Percentiles rank a stretch among this genome's conserved stretches.
These are phyloP conservation scores for Thelaira solivaga DNA, from an alignment of 2,888 invertebrate genomes.

Conservation along the genomic window DNA sequence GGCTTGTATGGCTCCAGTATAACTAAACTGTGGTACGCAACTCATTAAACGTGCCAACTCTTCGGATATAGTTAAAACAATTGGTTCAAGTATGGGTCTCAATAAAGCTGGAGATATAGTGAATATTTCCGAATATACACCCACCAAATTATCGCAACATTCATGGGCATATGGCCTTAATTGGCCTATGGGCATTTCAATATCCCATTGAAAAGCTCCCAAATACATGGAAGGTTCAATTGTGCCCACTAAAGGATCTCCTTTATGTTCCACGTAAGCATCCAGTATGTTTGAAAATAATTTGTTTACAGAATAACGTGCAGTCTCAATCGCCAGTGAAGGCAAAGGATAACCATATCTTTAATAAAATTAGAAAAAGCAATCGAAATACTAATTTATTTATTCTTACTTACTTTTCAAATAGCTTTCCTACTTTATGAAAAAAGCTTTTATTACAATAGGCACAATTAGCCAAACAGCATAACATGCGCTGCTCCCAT, in stretches of 20 bases:
- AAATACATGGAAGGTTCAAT: slow-evolving; percentile 98
- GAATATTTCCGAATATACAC: slow-evolving; percentile 77
- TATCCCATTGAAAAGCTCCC: slow-evolving; percentile 91
- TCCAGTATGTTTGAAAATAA: slow-evolving; percentile 81
- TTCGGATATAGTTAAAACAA: slow-evolving; percentile 94
- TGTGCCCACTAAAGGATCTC: slow-evolving; percentile 95
- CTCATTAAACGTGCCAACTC: slow-evolving; percentile 92
- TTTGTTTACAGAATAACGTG: slow-evolving; percentile 80
- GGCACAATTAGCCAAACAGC: slow-evolving; percentile 92
- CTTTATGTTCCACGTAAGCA: slow-evolving; percentile 91
- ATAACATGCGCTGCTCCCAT: slow-evolving; percentile 89
- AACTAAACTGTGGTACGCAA: slow-evolving; percentile 84
- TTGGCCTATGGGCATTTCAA: slow-evolving; percentile 85
- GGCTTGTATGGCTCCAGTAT: slow-evolving; percentile 86
- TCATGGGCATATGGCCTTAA: slow-evolving; percentile 93
- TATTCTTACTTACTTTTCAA: slow-evolving; percentile 75
- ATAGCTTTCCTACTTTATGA: slow-evolving; percentile 83
- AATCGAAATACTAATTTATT: background rate
- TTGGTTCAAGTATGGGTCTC: slow-evolving; percentile 83
- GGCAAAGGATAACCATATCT: slow-evolving; percentile 87
- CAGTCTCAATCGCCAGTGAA: slow-evolving; percentile 83
- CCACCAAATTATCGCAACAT: slow-evolving; percentile 87
- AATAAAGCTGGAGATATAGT: slow-evolving; percentile 87
- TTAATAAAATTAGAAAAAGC: background rate
- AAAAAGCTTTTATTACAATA: slow-evolving; percentile 87